Evolutionary conservation across 2,113 vertebrate species (phyloP).

Genomic region (Bagarius yarrelli): DNA sequence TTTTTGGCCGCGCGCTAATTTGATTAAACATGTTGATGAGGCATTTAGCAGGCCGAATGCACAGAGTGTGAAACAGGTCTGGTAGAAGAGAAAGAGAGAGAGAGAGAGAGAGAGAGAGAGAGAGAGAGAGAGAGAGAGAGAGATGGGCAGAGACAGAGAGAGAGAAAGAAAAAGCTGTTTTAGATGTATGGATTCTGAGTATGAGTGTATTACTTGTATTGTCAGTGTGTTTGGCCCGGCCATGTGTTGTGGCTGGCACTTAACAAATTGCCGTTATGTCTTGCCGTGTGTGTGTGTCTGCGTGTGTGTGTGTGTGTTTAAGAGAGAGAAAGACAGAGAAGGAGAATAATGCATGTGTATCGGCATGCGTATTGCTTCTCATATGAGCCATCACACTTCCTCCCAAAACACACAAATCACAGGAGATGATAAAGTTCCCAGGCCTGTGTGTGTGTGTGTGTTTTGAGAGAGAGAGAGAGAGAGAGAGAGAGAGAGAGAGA

Average conservation of each 20-base stretch:
- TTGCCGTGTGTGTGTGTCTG: neutral
- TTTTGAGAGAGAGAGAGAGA: too few relatives aligned
- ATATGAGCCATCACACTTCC: constrained; percentile 39
- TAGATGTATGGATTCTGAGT: constrained; percentile 29
- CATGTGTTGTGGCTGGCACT: constrained; percentile 41
- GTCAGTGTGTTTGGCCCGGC: constrained; percentile 24
- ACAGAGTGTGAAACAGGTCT: constrained; percentile 50
- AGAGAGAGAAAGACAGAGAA: neutral
- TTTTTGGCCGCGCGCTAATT: constrained; percentile 93
- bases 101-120: constrained; percentile 13
- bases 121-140: constrained; percentile 5
- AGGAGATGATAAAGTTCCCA: constrained; percentile 37
- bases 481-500: too few relatives aligned
- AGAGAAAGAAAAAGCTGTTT: neutral
- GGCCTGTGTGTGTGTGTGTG: constrained; percentile 29
- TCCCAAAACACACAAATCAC: constrained; percentile 34
- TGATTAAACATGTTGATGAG: constrained; percentile 95
- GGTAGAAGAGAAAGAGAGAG: constrained; percentile 16
- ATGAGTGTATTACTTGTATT: constrained; percentile 8
- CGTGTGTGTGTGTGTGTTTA: neutral
- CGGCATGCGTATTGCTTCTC: constrained; percentile 25
- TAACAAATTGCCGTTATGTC: constrained; percentile 56
- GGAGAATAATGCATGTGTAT: neutral
- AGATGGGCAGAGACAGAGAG: too few relatives aligned
- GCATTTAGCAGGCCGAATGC: constrained; percentile 78